phyloP scores from a whole-genome alignment of 2,797 vertebrate genomes.

The Alauda arvensis region DNA sequence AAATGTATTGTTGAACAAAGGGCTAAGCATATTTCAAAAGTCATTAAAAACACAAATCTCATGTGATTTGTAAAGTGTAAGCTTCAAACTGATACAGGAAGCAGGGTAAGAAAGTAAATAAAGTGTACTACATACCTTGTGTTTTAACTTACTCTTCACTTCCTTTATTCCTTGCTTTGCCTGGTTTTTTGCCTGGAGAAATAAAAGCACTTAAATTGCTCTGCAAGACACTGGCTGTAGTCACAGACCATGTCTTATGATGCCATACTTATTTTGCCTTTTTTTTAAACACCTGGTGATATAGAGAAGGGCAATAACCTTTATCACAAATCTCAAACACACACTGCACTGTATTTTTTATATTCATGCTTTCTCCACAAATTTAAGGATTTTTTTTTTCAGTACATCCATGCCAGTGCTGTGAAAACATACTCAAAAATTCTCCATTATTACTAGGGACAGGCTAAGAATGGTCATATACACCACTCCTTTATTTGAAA shows the following conservation, averaged over 20 bases:
- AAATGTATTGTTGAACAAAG: slow-evolving; percentile 86
- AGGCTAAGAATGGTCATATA: background rate
- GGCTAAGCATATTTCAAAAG: slow-evolving; percentile 84
- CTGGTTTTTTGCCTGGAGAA: slow-evolving; percentile 88
- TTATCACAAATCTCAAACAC: background rate
- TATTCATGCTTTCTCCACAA: background rate
- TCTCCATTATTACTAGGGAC: background rate
- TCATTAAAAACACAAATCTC: slow-evolving; percentile 80
- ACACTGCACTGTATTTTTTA: background rate
- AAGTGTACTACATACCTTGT: slow-evolving; percentile 78
- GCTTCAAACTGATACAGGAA: slow-evolving; percentile 69
- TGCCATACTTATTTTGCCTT: background rate
- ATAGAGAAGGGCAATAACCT: background rate
- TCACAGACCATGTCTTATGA: background rate
- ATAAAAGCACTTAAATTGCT: background rate
- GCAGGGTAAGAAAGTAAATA: slow-evolving; percentile 41
- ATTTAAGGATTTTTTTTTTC: background rate
- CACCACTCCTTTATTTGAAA: slow-evolving; percentile 7
- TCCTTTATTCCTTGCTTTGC: slow-evolving; percentile 91
- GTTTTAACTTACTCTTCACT: slow-evolving; percentile 90
- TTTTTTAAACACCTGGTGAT: background rate
- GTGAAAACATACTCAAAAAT: background rate
- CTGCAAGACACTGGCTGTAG: background rate
- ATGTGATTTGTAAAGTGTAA: slow-evolving; percentile 62
- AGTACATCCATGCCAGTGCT: background rate